phyloP scores from a whole-genome alignment of 1,140 invertebrate species.

The Cylas formicarius region DNA sequence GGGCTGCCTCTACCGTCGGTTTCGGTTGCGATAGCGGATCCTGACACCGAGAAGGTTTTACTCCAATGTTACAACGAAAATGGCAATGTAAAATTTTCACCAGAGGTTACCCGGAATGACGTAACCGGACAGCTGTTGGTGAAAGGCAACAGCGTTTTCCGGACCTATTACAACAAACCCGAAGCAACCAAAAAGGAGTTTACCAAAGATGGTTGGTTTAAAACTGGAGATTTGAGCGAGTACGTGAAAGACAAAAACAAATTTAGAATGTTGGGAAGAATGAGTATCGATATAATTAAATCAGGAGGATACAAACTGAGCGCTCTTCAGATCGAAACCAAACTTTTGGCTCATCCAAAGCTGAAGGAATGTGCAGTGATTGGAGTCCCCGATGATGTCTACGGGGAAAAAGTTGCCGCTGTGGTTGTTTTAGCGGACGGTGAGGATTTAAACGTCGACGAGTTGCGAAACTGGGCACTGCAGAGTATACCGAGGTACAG shows the following conservation, averaged over 20 bases:
- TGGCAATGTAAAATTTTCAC: constrained; percentile 14
- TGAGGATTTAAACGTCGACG: constrained; percentile 47
- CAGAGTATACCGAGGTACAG: constrained; percentile 50
- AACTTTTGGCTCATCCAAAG: constrained; percentile 65
- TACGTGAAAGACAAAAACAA: constrained; percentile 50
- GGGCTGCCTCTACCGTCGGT: constrained; percentile 72
- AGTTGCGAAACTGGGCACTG: constrained; percentile 53
- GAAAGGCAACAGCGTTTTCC: constrained; percentile 70
- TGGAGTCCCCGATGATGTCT: constrained; percentile 68
- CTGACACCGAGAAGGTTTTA: constrained; percentile 16
- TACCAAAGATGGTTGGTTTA: constrained; percentile 77
- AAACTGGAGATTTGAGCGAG: constrained; percentile 58
- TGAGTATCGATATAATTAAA: constrained; percentile 85
- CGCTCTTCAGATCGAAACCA: constrained; percentile 78
- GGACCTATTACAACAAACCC: constrained; percentile 69
- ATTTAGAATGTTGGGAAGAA: constrained; percentile 77
- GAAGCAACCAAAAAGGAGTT: constrained; percentile 65
- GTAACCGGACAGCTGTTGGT: constrained; percentile 63
- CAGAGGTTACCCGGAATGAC: constrained; percentile 7
- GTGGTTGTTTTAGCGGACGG: constrained; percentile 56
- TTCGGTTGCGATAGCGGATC: constrained; percentile 50
- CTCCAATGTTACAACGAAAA: constrained; percentile 23
- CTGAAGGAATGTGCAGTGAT: constrained; percentile 74
- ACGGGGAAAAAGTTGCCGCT: constrained; percentile 72
- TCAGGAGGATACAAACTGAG: constrained; percentile 80